A percentile compares a stretch with the other conserved stretches of the same genome.
Conservation (phyloP, 2,797 vertebrate genomes). For the Acipenser ruthenus region DNA sequence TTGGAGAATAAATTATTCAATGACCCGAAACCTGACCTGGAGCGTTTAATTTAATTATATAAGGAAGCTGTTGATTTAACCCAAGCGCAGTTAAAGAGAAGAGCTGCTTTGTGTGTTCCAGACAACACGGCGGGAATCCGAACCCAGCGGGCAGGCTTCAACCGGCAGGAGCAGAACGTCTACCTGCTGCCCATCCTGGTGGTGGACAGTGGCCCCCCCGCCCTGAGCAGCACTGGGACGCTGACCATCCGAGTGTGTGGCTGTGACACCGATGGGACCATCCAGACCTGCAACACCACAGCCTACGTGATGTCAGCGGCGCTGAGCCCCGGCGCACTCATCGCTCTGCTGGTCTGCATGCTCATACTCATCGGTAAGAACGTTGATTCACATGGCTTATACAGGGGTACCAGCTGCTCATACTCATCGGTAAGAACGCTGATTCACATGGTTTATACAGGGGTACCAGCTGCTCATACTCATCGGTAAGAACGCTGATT, state of each 20-base stretch:
- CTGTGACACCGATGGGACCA: slow-evolving; percentile 80
- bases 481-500: too few relatives aligned
- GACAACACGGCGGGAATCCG: slow-evolving; percentile 88
- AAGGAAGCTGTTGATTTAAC: too few relatives aligned
- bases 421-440: too few relatives aligned
- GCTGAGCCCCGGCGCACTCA: slow-evolving; percentile 91
- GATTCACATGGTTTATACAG: too few relatives aligned
- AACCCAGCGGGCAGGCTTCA: slow-evolving; percentile 81
- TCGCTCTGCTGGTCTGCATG: slow-evolving; percentile 89
- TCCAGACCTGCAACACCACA: slow-evolving; percentile 91
- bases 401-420: too few relatives aligned
- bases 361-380: slow-evolving; percentile 94
- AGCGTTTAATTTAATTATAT: too few relatives aligned
- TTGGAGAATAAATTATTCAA: too few relatives aligned
- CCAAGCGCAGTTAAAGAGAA: too few relatives aligned
- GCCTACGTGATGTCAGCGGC: slow-evolving; percentile 79
- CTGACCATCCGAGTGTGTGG: slow-evolving; percentile 90
- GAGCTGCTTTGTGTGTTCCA: slow-evolving; percentile 35
- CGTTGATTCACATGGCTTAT: too few relatives aligned
- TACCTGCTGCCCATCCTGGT: slow-evolving; percentile 91
- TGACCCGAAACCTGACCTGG: too few relatives aligned
- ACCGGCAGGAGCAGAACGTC: slow-evolving; percentile 88
- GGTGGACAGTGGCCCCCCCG: slow-evolving; percentile 83
- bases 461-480: too few relatives aligned
- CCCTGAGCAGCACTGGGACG: slow-evolving; percentile 91